Evolutionary conservation across 1,140 invertebrate genomes (phyloP), one percentile per base, ranked within the genome.

Genomic region (Drosophila varians): DNA sequence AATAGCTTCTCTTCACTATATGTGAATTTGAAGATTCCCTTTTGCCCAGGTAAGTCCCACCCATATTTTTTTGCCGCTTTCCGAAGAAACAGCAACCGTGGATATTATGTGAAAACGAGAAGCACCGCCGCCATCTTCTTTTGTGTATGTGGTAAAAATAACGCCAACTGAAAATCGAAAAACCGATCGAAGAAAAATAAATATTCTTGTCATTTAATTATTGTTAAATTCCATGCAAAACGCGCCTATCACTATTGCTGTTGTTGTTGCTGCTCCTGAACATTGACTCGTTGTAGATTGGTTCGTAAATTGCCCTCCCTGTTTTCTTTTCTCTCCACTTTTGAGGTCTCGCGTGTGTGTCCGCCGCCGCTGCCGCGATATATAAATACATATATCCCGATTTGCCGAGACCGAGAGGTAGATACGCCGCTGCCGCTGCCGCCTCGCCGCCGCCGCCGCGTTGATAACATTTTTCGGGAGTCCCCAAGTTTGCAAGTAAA

Each of bases 381-480:
- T 52, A 43, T 38, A 2, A 21, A 21, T 26, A 26, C 25, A 31
- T 31, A 31, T 31, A 31, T 25, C 16, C 28, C 55, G 60, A 64
- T 7, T n/a, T n/a, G n/a, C n/a, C n/a, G n/a, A 42, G 8, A 16
- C 4, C 38, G 38, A 42, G 38, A 42, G n/a, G 12, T 38, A 48
- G 23, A 31, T 26, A 55, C 72, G 68, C 47, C 65, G 56, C 42
- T 51, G 55, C 40, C 46, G 38, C 46, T 31, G 55, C 52, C 65
- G 74, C 43, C 21, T 46, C 52, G 42, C 60, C 56, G 60, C 43
- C 58, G 71, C 46, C 58, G 51, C 65, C 82, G 82, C 77, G 80
- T 70, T 51, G 46, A 55, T 40, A 51, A 49, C 45, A 56, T 38
- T 47, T 66, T 55, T 52, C 65, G 74, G 69, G 72, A 69, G 23